Conservation (phyloP, 2,888 invertebrate species). For the Megastigmus dorsalis region DNA sequence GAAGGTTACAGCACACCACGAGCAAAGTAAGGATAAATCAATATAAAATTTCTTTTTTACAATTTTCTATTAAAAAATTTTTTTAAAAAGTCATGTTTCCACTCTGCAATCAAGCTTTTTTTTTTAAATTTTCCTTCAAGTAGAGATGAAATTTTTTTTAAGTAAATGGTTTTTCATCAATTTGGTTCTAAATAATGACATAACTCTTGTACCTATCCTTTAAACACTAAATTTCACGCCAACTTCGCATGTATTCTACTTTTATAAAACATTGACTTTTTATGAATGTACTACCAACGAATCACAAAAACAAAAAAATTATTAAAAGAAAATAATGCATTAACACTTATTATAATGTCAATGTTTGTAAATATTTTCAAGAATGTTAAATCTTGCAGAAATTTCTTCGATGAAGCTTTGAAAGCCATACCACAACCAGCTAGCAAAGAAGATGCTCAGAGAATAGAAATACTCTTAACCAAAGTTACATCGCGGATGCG, state of each 20-base stretch:
- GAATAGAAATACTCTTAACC: conserved; percentile 67
- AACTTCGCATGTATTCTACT: no score
- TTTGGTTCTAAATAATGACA: no score
- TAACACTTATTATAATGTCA: no score
- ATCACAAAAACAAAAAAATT: background rate
- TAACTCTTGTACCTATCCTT: no score
- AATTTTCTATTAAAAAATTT: background rate
- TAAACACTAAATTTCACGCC: no score
- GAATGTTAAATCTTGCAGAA: conserved; percentile 73
- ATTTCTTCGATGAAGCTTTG: conserved; percentile 88
- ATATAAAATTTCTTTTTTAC: conserved; percentile 1
- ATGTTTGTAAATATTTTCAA: conserved; percentile 40
- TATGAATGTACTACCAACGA: no score
- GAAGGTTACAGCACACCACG: conserved; percentile 80
- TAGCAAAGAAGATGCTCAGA: conserved; percentile 76
- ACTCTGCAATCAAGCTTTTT: no score
- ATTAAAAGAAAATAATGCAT: background rate
- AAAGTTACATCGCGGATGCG: conserved; percentile 69
- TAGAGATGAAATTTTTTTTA: no score
- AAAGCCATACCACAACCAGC: conserved; percentile 84
- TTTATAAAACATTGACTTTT: no score
- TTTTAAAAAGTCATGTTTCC: no score
- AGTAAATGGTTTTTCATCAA: no score
- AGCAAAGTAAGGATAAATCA: conserved; percentile 77
- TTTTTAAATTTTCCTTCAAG: no score